Percentiles rank a stretch among this genome's conserved stretches.
Evolutionary conservation across 1,140 invertebrate species (phyloP).

Genomic region (Drosophila albomicans): DNA sequence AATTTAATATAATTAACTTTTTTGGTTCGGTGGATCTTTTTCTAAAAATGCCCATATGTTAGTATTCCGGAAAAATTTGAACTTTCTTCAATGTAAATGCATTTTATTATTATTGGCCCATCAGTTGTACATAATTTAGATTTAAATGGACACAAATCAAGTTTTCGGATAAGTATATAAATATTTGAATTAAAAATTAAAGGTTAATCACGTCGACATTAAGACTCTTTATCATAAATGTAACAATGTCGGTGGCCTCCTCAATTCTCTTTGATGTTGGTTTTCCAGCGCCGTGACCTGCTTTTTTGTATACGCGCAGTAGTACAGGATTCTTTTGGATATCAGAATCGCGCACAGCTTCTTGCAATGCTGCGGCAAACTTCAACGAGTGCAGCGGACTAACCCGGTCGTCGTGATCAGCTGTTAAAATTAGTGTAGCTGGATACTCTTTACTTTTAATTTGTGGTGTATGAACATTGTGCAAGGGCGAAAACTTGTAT

Average conservation of each 20-base stretch:
- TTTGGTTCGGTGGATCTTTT: too few relatives aligned
- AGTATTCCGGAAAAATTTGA: too few relatives aligned
- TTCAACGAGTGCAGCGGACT: slow-evolving; percentile 98
- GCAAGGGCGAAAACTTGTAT: slow-evolving; percentile 97
- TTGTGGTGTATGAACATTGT: slow-evolving; percentile 93
- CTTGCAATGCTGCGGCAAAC: slow-evolving; percentile 96
- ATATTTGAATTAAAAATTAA: slow-evolving; percentile 36
- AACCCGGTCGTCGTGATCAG: slow-evolving; percentile 99
- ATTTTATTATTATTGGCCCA: slow-evolving; percentile 13
- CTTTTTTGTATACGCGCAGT: slow-evolving; percentile 96
- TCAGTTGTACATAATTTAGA: background rate
- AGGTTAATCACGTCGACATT: slow-evolving; percentile 84
- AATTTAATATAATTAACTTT: too few relatives aligned
- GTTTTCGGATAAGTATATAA: background rate
- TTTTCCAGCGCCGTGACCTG: slow-evolving; percentile 98
- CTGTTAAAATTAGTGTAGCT: slow-evolving; percentile 95
- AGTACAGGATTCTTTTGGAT: slow-evolving; percentile 95
- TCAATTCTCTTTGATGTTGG: slow-evolving; percentile 94
- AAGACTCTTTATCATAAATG: slow-evolving; percentile 93
- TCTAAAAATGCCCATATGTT: too few relatives aligned
- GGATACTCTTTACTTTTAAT: slow-evolving; percentile 91
- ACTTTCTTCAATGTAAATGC: slow-evolving; percentile 21
- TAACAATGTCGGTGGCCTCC: slow-evolving; percentile 94
- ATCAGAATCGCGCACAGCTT: slow-evolving; percentile 88
- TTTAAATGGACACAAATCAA: slow-evolving; percentile 3